Conservation (phyloP, 2,888 invertebrate genomes). For the Hipparchia sbordonii region DNA sequence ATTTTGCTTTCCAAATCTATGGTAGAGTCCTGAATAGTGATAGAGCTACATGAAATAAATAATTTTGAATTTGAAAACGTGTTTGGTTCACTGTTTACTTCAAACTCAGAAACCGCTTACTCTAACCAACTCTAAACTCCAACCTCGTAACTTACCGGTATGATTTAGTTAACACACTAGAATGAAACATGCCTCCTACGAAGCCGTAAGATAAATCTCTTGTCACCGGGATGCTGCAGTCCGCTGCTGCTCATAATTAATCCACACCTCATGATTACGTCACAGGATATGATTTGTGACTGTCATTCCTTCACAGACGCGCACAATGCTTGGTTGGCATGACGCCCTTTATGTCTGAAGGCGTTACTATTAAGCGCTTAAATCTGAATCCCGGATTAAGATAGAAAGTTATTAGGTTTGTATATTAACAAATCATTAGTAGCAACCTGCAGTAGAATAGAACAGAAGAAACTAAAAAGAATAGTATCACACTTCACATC, state of each 20-base stretch:
- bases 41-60: too few species aligned
- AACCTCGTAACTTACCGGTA: neutral
- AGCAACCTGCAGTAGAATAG: too few species aligned
- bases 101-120: too few species aligned
- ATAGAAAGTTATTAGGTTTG: too few species aligned
- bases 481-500: too few species aligned
- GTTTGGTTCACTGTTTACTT: too few species aligned
- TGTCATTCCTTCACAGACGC: neutral
- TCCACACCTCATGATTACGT: constrained; percentile 9
- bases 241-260: constrained; percentile 1
- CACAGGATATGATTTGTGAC: neutral
- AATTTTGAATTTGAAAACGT: too few species aligned
- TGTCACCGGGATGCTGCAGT: constrained; percentile 5
- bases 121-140: neutral
- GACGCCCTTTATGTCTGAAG: neutral
- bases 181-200: constrained; percentile 7
- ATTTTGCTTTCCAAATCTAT: too few species aligned
- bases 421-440: too few species aligned
- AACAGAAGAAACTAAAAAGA: too few species aligned
- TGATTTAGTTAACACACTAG: neutral
- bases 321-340: neutral
- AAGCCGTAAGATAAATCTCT: constrained; percentile 8
- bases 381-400: neutral
- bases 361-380: neutral
- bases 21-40: too few species aligned